Base-by-base conservation (phyloP, 2,888 invertebrate genomes). In the Clusia tigrina region DNA sequence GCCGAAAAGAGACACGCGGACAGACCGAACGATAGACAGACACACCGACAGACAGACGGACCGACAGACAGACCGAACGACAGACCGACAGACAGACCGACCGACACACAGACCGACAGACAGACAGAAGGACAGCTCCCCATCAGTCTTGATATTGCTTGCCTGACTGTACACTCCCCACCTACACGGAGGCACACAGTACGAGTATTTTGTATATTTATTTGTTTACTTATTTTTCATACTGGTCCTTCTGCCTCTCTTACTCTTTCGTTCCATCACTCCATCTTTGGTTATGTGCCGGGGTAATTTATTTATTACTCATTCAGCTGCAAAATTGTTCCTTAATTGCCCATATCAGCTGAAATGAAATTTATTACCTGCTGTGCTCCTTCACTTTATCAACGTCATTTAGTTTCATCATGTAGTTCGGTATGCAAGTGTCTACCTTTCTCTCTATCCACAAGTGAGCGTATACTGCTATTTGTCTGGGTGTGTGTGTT, bases 241-340 rank as follows among this genome's bases (percentile, higher is more conserved):
- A n/a, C 6, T 5, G 17, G 48, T 48, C 48, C 48, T 9, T 5
- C 2, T 46, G 48, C 20, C 12, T 48, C 48, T 48, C 1, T 25
- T 20, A 15, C 3, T 52, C 23, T 20, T 52, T 52, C 52, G 23
- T 53, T 52, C 24, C 15, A 15, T 53, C 17, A 24, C 6, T 53
- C 24, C 22, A 22, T 48, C 18, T 48, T 20, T 12, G 26, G 37
- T 32, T 54, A 53, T 60, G 37, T 59, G 23, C 54, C 54, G 23
- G n/a, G n/a, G 62, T 63, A 65, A 68, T 63, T 79, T 78, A 80
- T 80, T 78, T 78, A 80, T 78, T 80, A 78, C 78, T 78, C 80
- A 78, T 78, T 80, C 79, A 80, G 73, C 79, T 79, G 80, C 79
- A 79, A 78, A 78, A 78, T 78, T 80, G 79, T 79, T 80, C 78